Evolutionary conservation across 2,888 invertebrate genomes (phyloP).

Genomic region (Dermolepida albohirtum): DNA sequence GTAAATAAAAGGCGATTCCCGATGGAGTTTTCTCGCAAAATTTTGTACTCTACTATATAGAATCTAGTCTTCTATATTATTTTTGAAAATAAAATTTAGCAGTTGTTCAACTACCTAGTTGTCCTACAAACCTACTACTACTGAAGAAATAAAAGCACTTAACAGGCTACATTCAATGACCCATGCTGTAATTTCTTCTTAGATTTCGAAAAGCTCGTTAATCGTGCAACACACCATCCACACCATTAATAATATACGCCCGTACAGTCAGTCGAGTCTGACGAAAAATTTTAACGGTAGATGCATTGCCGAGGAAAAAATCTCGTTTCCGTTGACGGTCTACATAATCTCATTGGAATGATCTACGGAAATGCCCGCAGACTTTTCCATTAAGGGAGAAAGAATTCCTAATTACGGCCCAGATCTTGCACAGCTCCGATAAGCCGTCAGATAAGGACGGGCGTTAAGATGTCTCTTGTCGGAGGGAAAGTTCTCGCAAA

Average conservation of each 20-base stretch:
- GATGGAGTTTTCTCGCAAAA: too few species aligned
- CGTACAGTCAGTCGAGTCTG: background rate
- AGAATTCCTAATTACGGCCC: slow-evolving; percentile 24
- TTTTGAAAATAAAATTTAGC: too few species aligned
- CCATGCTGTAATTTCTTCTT: slow-evolving; percentile 2
- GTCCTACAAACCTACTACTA: too few species aligned
- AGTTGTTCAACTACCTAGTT: too few species aligned
- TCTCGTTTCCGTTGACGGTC: slow-evolving; percentile 19
- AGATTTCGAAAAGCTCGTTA: slow-evolving; percentile 17
- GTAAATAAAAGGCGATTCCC: too few species aligned
- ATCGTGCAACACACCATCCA: background rate
- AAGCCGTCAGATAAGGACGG: slow-evolving; percentile 5
- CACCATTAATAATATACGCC: slow-evolving; percentile 4
- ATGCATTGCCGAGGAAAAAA: slow-evolving; percentile 1
- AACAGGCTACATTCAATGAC: background rate
- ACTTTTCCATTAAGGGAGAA: slow-evolving; percentile 18
- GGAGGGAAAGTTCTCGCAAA: slow-evolving; percentile 2
- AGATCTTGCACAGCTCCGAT: slow-evolving; percentile 8
- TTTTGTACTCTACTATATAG: too few species aligned
- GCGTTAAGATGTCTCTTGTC: too few species aligned
- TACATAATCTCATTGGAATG: slow-evolving; percentile 28
- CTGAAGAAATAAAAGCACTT: too few species aligned
- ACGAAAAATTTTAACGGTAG: slow-evolving; percentile 9
- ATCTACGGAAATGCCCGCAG: slow-evolving; percentile 18
- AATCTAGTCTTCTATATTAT: too few species aligned